phyloP scores from a whole-genome alignment of 2,888 invertebrate genomes.

The Drosophila cracens region DNA sequence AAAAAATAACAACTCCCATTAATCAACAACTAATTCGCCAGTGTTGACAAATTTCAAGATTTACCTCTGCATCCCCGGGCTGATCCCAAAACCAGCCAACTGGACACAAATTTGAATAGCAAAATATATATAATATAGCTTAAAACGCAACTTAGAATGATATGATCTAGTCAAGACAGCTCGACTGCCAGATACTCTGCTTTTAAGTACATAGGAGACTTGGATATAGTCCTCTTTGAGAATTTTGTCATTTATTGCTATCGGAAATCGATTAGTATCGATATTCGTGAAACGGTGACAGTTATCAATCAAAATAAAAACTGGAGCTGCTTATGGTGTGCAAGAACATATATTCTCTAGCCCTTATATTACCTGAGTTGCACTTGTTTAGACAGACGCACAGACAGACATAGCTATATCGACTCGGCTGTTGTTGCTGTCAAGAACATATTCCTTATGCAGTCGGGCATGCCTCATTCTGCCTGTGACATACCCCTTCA shows the following conservation, averaged over 20 bases:
- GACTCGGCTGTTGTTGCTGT: background rate
- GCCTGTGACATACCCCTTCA: background rate
- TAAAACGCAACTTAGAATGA: background rate
- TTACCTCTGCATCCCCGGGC: background rate
- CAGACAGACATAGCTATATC: background rate
- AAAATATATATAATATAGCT: background rate
- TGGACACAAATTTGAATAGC: background rate
- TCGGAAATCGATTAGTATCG: background rate
- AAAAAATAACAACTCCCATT: slow-evolving; percentile 47
- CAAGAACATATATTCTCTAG: background rate
- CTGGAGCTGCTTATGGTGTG: accelerated
- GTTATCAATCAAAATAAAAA: background rate
- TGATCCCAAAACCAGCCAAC: slow-evolving; percentile 17
- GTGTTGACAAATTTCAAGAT: slow-evolving; percentile 19
- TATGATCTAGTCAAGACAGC: background rate
- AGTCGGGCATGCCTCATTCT: background rate
- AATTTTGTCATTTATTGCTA: background rate
- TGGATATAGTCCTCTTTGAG: background rate
- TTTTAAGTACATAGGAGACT: background rate
- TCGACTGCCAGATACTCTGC: background rate
- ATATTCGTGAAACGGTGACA: background rate
- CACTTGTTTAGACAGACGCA: background rate
- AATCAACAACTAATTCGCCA: slow-evolving; percentile 45
- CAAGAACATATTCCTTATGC: background rate
- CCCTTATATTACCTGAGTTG: background rate